Conservation (phyloP, 2,797 vertebrate genomes). For the Nannoperca obscura region DNA sequence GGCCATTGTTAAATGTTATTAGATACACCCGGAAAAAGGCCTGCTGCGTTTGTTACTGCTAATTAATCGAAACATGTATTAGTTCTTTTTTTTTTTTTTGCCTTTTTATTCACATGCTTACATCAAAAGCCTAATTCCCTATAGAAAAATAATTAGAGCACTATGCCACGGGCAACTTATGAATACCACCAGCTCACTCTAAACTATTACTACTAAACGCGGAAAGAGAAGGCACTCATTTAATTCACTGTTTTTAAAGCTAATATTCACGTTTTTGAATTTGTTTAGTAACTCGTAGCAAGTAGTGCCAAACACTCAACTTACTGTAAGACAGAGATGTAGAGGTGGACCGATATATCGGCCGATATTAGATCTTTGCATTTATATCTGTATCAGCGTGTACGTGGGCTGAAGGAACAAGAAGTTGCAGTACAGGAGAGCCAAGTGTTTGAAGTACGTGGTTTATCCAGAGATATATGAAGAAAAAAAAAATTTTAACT, state of each 20-base stretch:
- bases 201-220: not conserved
- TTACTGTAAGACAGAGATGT: not conserved
- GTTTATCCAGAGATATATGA: not conserved
- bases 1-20: not conserved
- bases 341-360: not conserved
- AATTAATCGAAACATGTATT: constrained; percentile 2
- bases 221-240: not conserved
- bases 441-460: not conserved
- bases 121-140: constrained; percentile 5
- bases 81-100: not conserved
- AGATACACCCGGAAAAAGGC: not conserved
- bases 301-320: not conserved
- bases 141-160: not conserved
- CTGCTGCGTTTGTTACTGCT: not conserved
- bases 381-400: too few species aligned
- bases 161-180: not conserved
- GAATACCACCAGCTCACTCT: not conserved
- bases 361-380: not conserved
- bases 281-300: not conserved
- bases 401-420: not conserved
- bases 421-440: not conserved
- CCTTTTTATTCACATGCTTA: not conserved
- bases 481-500: not conserved
- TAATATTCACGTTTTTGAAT: not conserved
- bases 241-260: not conserved